These are phyloP conservation scores for Hemiscyllium ocellatum DNA, from an alignment of 2,113 vertebrate species.

Conservation along the genomic window DNA sequence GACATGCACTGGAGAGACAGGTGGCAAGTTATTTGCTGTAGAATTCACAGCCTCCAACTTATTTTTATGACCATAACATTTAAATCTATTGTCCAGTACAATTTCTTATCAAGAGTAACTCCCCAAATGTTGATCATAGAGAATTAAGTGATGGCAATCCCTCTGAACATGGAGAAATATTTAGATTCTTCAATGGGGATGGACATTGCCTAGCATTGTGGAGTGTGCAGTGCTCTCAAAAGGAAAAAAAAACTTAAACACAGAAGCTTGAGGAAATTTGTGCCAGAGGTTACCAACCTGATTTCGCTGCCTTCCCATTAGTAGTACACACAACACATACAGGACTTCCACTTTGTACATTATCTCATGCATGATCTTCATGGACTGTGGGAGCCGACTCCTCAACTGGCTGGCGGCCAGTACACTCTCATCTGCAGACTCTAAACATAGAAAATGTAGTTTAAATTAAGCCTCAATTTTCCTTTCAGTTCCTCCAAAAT, in stretches of 20 bases:
- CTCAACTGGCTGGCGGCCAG: constrained; percentile 77
- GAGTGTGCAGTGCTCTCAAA: background rate
- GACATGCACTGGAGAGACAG: background rate
- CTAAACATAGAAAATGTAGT: constrained; percentile 51
- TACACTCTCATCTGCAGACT: constrained; percentile 83
- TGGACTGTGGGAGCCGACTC: constrained; percentile 87
- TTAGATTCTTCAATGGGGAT: background rate
- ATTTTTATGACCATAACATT: background rate
- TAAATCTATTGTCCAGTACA: background rate
- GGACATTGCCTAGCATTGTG: background rate
- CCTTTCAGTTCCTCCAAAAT: background rate
- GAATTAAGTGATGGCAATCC: background rate
- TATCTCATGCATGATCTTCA: constrained; percentile 98
- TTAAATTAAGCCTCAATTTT: background rate
- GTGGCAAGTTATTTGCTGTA: background rate
- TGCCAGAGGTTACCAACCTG: constrained; percentile 63
- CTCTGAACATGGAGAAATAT: background rate
- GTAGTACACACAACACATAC: constrained; percentile 89
- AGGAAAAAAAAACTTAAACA: background rate
- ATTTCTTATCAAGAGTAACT: background rate
- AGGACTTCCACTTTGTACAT: constrained; percentile 99
- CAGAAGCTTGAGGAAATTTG: background rate
- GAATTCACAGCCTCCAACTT: background rate
- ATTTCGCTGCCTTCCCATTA: constrained; percentile 94
- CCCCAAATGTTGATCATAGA: background rate